phyloP scores from a whole-genome alignment of 2,797 vertebrate genomes.

The Nannoperca australis region DNA sequence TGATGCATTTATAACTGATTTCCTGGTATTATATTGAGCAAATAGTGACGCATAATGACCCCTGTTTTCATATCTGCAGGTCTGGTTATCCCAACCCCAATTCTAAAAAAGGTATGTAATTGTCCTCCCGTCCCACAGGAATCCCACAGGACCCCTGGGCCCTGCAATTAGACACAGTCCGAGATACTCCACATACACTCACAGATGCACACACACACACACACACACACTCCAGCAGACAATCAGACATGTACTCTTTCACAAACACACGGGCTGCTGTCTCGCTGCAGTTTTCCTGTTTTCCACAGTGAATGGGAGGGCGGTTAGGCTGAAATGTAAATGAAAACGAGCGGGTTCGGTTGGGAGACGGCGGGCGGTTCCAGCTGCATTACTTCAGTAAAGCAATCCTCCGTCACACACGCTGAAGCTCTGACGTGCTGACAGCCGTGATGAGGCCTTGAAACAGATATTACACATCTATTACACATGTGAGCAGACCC shows the following conservation, averaged over 20 bases:
- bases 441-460: slow-evolving; percentile 74
- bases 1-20: not conserved
- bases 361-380: slow-evolving; percentile 66
- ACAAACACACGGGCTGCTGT: not conserved
- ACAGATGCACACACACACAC: not conserved
- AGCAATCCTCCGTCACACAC: slow-evolving; percentile 73
- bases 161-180: not conserved
- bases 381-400: slow-evolving; percentile 79
- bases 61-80: not conserved
- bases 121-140: slow-evolving; percentile 11
- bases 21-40: not conserved
- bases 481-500: slow-evolving; percentile 70
- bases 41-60: not conserved
- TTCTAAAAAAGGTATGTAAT: not conserved
- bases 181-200: not conserved
- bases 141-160: slow-evolving; percentile 7
- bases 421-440: slow-evolving; percentile 72
- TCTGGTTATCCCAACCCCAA: not conserved
- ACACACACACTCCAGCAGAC: not conserved
- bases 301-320: slow-evolving; percentile 52
- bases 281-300: slow-evolving; percentile 23
- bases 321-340: slow-evolving; percentile 68
- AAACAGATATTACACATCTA: slow-evolving; percentile 75
- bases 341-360: slow-evolving; percentile 68
- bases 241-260: not conserved